phyloP scores from a whole-genome alignment of 1,140 invertebrate genomes.

The Panulirus ornatus region DNA sequence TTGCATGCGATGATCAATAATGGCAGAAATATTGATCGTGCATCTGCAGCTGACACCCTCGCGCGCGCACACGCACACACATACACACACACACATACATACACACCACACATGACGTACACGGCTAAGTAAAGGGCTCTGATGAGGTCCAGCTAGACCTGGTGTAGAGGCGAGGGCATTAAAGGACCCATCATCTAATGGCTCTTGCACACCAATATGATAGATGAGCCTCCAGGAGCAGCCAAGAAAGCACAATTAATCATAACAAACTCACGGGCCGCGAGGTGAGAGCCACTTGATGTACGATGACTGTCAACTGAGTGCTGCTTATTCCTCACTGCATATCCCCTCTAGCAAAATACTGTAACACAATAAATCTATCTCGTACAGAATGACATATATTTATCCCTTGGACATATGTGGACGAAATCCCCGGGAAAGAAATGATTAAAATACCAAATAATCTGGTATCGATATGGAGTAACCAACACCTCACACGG shows the following conservation, averaged over 20 bases:
- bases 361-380: too few species aligned
- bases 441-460: too few species aligned
- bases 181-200: constrained; percentile 25
- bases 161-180: background rate
- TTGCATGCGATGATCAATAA: constrained; percentile 48
- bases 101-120: constrained; percentile 16
- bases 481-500: background rate
- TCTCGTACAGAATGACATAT: too few species aligned
- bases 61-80: constrained; percentile 4
- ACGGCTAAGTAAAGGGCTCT: background rate
- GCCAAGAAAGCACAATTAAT: constrained; percentile 53
- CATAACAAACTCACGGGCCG: constrained; percentile 33
- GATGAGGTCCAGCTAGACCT: background rate
- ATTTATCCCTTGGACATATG: too few species aligned
- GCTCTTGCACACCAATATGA: background rate
- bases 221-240: constrained; percentile 28
- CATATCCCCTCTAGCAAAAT: too few species aligned
- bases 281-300: constrained; percentile 10
- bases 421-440: too few species aligned
- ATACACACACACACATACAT: constrained; percentile 26
- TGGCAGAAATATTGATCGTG: constrained; percentile 39
- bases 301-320: constrained; percentile 18
- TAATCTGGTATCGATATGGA: background rate
- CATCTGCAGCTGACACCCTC: constrained; percentile 11
- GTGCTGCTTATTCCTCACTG: too few species aligned